Evolutionary conservation across 2,888 invertebrate species (phyloP), one percentile per base, ranked within the genome.

Genomic region (Aleiodes alternator): DNA sequence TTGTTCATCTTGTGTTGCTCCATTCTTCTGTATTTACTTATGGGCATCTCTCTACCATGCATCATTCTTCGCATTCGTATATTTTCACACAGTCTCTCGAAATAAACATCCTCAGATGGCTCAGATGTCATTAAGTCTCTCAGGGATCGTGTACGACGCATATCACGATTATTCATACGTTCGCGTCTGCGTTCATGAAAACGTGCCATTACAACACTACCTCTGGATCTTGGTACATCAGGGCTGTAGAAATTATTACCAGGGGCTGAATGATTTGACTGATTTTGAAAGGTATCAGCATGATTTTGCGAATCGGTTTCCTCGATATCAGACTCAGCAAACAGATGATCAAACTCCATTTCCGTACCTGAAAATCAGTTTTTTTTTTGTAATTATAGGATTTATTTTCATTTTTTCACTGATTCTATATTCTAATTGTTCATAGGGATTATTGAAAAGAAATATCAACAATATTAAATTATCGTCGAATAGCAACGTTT

Each of bases 301-400:
- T 80, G 79, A 74, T 86, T 80, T 56, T 87, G 84, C 69, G 89
- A 86, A 72, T 90, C 90, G 50, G 87, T 91, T 78, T 93, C 91
- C 81, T 93, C 93, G 81, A 92, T 92, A 86, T 93, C 93, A 88
- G 93, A 93, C 82, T 92, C 93, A 73, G 93, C 93, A 89, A 93
- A 93, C 76, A 93, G 88, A 79, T 92, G 92, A 79, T 93, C 93
- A 88, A 92, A 92, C 80, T 93, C 93, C 92, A 93, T 93, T 84
- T 93, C 92, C 82, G 92, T 93, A 90, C 91, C 82, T 92, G 88
- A 78, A 82, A 61, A 64, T 78, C 64, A 11, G 29, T 66, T 51
- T 68, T 43, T 68, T 43, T 38, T 64, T 50, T 61, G 29, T 69
- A 1, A 38, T 38, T 50, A 6, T 38, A 2, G 38, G 8, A 38